Evolutionary conservation across 2,888 invertebrate genomes (phyloP), one percentile per base, ranked within the genome.

Genomic region (Esperia sulphurella): DNA sequence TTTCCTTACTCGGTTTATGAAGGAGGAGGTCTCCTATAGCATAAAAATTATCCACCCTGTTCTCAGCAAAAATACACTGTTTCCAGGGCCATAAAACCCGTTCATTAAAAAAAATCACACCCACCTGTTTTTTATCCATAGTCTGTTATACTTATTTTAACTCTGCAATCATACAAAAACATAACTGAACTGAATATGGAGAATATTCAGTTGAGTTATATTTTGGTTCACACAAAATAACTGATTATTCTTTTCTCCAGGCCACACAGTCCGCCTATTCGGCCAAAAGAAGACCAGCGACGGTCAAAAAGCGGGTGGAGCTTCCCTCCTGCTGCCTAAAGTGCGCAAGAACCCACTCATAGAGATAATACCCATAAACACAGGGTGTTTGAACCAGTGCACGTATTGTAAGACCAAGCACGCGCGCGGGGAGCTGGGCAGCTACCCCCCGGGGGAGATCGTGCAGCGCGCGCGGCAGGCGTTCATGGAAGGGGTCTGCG

Each of bases 391-490:
- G 2, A 99, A 99, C 86, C 97, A 98, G 69, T 99, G 99, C 78
- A 98, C 99, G 0, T 99, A 99, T 72, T 99, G 99, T 75, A 99
- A 99, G 83, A 99, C 98, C 0, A 98, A 98, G 73, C 98, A 98
- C 78, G 99, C 99, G 0, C 84, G 99, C 44, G 99, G 99, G 0
- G 97, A 98, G 72, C 82, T 99, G n/a, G 98, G 96, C 0, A 98
- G 98, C 72, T 98, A 98, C 76, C 93, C 94, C 0, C 95, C 96
- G 0, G 95, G 95, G 43, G 96, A 98, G 77, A 97, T 99, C 41
- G 93, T 98, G 0, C 93, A 93, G 49, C 90, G 98, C 55, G 98
- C 97, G 0, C 83, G 90, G 31, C 96, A 97, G 81, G 96, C 96
- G 0, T 98, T 96, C 69, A 79, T 90, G 50, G 98, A 99, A 80